Conservation (phyloP, 2,888 invertebrate species). For the Neoscelio sp. region DNA sequence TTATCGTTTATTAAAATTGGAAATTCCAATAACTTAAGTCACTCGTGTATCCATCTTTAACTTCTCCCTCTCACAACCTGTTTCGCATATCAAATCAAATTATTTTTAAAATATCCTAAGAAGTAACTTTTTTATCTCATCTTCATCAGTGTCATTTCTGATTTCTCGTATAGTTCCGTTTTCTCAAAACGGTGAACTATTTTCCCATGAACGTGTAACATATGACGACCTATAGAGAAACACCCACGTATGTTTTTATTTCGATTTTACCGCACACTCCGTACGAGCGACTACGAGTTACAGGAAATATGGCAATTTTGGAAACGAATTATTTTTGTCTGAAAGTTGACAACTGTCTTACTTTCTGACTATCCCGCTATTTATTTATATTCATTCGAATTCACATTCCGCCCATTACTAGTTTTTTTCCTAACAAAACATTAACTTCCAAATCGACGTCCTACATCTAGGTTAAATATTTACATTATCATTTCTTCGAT, state of each 20-base stretch:
- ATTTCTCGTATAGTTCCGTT: constrained; percentile 21
- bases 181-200: constrained; percentile 38
- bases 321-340: constrained; percentile 38
- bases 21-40: background rate
- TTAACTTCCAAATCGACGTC: background rate
- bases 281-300: constrained; percentile 62
- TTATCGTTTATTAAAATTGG: background rate
- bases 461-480: constrained; percentile 28
- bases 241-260: constrained; percentile 47
- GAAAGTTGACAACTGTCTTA: background rate
- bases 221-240: constrained; percentile 47
- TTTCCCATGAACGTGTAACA: constrained; percentile 55
- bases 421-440: background rate
- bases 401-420: constrained; percentile 16
- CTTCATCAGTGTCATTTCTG: constrained; percentile 37
- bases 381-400: background rate
- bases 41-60: background rate
- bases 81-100: constrained; percentile 1
- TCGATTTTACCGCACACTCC: constrained; percentile 18
- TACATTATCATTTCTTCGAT: constrained; percentile 10
- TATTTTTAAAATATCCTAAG: constrained; percentile 25
- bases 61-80: constrained; percentile 3
- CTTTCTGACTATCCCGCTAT: constrained; percentile 29
- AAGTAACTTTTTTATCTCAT: constrained; percentile 21
- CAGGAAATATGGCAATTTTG: constrained; percentile 59